Base-by-base conservation (phyloP, 37 sponge, comb jelly and placozoan genomes). In the Beroe ovata region DNA sequence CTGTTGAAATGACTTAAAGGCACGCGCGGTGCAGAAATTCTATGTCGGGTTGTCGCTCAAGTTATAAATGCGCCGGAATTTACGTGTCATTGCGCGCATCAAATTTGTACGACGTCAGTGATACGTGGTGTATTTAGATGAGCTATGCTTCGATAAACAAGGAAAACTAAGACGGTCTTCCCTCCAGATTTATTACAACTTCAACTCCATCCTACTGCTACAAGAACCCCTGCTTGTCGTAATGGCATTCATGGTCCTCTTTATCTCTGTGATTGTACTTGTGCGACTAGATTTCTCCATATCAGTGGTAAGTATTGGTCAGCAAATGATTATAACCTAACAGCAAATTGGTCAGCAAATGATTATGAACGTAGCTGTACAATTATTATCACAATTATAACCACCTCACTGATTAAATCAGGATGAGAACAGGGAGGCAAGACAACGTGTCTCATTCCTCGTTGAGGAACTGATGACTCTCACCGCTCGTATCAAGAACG, bases 211-310 rank as follows among this genome's bases (percentile, higher is more conserved):
- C 66, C 72, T 95, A 91, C 39, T 97, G 59, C 89, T 95, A 21
- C 95, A 93, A 64, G 99, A 97, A 66, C 99, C 99, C 0, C 89
- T 97, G 22, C 91, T 97, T 30, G 92, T 97, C 38, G 92, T 95
- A 6, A 90, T 60, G 3, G 95, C 94, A 14, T 89, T 97, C 71
- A 91, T 90, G 88, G 61, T 95, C 29, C 90, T 97, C 90, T 97
- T 97, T 77, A 64, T 93, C 23, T 39, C 89, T n/a, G 93, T 97
- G 39, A 92, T 97, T 40, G 64, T 95, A 37, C 11, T 91, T 22
- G 96, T 95, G 20, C 89, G 99, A 32, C 92, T 97, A 0, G 99
- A 97, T 89, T 97, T 97, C 90, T 93, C 99, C 21, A 77, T 77
- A 6, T 39, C 84, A 0, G 84, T 77, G 54, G 84, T 77, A 77